These are phyloP conservation scores for Dendrophyllia cribrosa DNA, from an alignment of 64 coral and sea anemone species.

Conservation along the genomic window DNA sequence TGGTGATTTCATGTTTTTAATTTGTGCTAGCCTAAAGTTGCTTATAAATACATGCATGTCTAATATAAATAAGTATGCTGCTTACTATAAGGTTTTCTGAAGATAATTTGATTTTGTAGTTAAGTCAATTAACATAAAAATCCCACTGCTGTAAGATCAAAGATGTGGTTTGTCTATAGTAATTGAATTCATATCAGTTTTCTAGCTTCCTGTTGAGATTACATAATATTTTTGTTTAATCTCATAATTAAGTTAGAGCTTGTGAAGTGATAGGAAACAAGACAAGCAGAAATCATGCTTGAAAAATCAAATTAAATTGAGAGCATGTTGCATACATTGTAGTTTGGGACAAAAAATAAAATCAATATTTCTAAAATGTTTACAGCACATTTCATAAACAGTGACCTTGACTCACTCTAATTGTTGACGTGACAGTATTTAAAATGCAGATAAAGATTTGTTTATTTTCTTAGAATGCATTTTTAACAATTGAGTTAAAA, in stretches of 20 bases:
- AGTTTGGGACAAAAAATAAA: too few relatives aligned
- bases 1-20: too few relatives aligned
- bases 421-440: neutral
- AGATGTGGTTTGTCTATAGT: neutral
- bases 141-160: neutral
- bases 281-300: neutral
- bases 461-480: neutral
- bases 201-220: neutral
- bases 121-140: neutral
- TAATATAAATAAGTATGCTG: neutral
- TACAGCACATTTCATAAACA: neutral
- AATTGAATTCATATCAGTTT: neutral
- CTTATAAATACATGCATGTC: too few relatives aligned
- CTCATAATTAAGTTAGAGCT: neutral
- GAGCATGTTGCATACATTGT: too few relatives aligned
- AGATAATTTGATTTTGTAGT: neutral
- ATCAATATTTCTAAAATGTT: too few relatives aligned
- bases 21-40: too few relatives aligned
- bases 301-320: too few relatives aligned
- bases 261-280: neutral
- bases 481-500: neutral
- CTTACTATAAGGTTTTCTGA: neutral
- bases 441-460: neutral
- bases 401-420: neutral
- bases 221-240: neutral